phyloP scores from a whole-genome alignment of 2,797 vertebrate genomes.

The Furcifer pardalis region DNA sequence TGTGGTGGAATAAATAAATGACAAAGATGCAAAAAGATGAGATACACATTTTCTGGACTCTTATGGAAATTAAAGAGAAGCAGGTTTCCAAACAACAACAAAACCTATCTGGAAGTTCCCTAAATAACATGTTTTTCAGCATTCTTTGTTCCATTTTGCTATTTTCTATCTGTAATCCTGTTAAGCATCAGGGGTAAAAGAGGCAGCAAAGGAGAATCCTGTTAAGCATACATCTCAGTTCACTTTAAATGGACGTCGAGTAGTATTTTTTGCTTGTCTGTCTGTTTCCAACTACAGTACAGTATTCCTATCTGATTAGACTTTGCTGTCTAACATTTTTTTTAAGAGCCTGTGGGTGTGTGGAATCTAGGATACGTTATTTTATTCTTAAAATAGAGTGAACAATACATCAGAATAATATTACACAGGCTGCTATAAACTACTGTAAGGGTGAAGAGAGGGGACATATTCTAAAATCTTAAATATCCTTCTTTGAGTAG shows the following conservation, averaged over 20 bases:
- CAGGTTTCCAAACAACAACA: neutral
- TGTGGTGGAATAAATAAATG: neutral
- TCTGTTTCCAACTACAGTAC: neutral
- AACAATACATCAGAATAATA: neutral
- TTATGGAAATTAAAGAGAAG: neutral
- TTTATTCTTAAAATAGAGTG: neutral
- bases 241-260: neutral
- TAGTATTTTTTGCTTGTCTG: neutral
- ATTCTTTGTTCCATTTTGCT: neutral
- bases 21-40: neutral
- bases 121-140: neutral
- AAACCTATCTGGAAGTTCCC: neutral
- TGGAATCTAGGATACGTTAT: neutral
- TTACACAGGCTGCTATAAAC: neutral
- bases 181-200: neutral
- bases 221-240: neutral
- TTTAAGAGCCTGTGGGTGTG: neutral
- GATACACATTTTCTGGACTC: neutral
- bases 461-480: neutral
- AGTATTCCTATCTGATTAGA: neutral
- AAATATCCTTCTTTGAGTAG: no score
- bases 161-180: neutral
- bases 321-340: neutral
- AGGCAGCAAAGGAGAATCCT: no score
- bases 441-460: neutral